Evolutionary conservation across 2,113 vertebrate species (phyloP).

Genomic region (Lepus timidus): DNA sequence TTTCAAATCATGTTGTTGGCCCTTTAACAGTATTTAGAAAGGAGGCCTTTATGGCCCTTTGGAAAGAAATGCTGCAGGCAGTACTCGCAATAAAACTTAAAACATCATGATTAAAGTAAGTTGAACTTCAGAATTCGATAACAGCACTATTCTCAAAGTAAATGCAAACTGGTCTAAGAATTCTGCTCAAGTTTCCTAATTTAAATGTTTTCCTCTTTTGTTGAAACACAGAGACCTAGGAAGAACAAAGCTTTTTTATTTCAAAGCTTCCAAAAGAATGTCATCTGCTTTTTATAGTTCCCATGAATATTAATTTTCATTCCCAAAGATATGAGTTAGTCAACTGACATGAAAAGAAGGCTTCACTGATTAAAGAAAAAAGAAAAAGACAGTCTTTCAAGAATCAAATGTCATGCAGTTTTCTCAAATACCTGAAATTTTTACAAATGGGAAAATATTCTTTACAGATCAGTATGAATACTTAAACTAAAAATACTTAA

Average conservation of each 20-base stretch:
- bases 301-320: slow-evolving; percentile 77
- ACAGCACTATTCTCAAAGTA: slow-evolving; percentile 26
- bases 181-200: slow-evolving; percentile 60
- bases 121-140: not conserved
- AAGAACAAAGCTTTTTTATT: slow-evolving; percentile 75
- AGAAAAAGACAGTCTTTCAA: slow-evolving; percentile 42
- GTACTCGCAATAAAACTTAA: slow-evolving; percentile 2
- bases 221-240: slow-evolving; percentile 46
- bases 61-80: slow-evolving; percentile 33
- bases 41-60: slow-evolving; percentile 2
- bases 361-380: slow-evolving; percentile 47
- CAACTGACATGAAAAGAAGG: slow-evolving; percentile 60
- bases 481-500: not conserved
- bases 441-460: slow-evolving; percentile 50
- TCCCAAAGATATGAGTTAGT: slow-evolving; percentile 63
- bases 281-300: slow-evolving; percentile 60
- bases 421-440: slow-evolving; percentile 69
- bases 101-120: slow-evolving; percentile 46
- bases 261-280: slow-evolving; percentile 73
- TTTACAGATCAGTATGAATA: slow-evolving; percentile 55
- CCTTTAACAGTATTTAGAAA: slow-evolving; percentile 23
- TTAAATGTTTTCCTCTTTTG: slow-evolving; percentile 49
- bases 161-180: slow-evolving; percentile 40
- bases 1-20: slow-evolving; percentile 26
- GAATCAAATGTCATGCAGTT: slow-evolving; percentile 67